These are phyloP conservation scores for Pterophyllum scalare DNA, from an alignment of 2,113 vertebrate genomes.

Conservation along the genomic window DNA sequence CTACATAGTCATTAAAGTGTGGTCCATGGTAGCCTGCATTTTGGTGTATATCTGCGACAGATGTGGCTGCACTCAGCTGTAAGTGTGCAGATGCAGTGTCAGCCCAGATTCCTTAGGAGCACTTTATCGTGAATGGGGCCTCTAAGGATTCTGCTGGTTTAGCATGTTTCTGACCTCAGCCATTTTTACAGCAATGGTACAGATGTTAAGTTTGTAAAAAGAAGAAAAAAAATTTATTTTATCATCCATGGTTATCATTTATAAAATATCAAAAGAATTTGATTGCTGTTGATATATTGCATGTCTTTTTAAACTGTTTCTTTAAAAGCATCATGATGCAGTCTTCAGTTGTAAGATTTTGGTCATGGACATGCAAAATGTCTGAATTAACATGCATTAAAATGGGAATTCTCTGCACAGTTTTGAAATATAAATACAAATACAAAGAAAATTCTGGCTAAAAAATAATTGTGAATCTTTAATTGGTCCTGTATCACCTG, in stretches of 20 bases:
- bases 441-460: not conserved
- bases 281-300: not conserved
- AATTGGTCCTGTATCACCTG: not conserved
- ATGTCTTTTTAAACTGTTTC: not conserved
- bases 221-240: too few relatives aligned
- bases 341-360: not conserved
- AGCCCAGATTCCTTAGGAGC: constrained; percentile 42
- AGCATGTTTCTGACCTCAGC: constrained; percentile 4
- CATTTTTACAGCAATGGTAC: not conserved
- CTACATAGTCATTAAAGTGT: constrained; percentile 74
- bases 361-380: not conserved
- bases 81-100: constrained; percentile 30
- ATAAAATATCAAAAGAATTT: not conserved
- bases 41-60: constrained; percentile 70
- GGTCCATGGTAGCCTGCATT: constrained; percentile 62
- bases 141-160: not conserved
- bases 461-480: not conserved
- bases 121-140: not conserved
- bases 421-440: not conserved
- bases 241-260: not conserved
- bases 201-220: not conserved
- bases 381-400: not conserved
- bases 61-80: constrained; percentile 61
- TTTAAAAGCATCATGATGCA: not conserved
- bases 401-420: not conserved